phyloP scores from a whole-genome alignment of 2,888 invertebrate genomes.

The Acronicta alni region DNA sequence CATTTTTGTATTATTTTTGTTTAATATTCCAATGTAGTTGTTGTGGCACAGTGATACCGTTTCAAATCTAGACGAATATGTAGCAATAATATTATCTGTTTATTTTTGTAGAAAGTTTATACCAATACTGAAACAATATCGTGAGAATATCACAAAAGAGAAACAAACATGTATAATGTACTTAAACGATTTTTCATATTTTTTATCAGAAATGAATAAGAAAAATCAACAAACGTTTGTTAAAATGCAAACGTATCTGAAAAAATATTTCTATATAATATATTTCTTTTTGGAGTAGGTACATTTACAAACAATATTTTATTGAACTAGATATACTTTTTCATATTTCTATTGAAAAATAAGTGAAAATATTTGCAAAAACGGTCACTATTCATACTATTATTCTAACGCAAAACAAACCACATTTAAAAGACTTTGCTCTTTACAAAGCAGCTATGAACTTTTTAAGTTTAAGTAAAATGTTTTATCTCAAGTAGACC shows the following conservation, averaged over 20 bases:
- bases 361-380: background rate
- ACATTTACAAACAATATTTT: background rate
- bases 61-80: too few relatives aligned
- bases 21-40: background rate
- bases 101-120: too few relatives aligned
- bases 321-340: background rate
- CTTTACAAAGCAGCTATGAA: too few relatives aligned
- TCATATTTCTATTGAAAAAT: background rate
- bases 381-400: background rate
- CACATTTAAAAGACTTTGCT: too few relatives aligned
- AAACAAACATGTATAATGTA: background rate
- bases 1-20: constrained; percentile 25
- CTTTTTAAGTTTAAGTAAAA: too few relatives aligned
- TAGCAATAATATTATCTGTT: too few relatives aligned
- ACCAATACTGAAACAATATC: background rate
- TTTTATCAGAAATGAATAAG: background rate
- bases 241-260: background rate
- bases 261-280: background rate
- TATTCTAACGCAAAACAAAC: too few relatives aligned
- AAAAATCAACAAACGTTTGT: background rate
- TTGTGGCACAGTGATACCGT: background rate
- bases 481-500: too few relatives aligned
- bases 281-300: background rate
- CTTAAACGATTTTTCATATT: background rate
- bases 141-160: background rate